Evolutionary conservation across 2,888 invertebrate genomes (phyloP).

Genomic region (Xanthia togata): DNA sequence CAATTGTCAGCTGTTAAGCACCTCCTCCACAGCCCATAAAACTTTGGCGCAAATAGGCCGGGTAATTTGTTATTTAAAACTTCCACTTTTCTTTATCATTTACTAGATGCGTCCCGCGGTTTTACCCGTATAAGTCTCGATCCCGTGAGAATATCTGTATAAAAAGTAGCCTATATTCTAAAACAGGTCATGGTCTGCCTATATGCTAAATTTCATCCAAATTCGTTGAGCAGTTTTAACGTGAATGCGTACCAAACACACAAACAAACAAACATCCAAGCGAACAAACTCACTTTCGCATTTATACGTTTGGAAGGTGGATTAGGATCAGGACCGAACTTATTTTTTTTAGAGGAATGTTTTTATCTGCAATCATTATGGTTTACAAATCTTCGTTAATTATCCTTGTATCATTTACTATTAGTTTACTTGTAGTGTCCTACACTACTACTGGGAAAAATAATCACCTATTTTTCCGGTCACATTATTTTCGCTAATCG

Average conservation of each 20-base stretch:
- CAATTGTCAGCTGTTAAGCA: not conserved
- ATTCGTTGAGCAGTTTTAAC: too few species aligned
- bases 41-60: not conserved
- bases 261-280: too few species aligned
- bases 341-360: not conserved
- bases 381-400: not conserved
- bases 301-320: too few species aligned
- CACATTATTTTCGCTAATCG: not conserved
- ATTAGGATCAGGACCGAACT: not conserved
- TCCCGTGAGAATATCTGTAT: too few species aligned
- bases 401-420: not conserved
- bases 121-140: too few species aligned
- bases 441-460: not conserved
- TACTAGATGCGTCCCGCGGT: not conserved
- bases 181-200: too few species aligned
- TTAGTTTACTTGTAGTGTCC: not conserved
- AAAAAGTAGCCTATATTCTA: too few species aligned
- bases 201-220: too few species aligned
- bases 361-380: not conserved
- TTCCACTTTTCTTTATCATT: slow-evolving; percentile 2
- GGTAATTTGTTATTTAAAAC: slow-evolving; percentile 1
- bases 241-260: too few species aligned
- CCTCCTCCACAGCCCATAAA: not conserved
- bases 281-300: too few species aligned
- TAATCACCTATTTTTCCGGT: not conserved